Percentiles rank a stretch among this genome's conserved stretches.
These are phyloP conservation scores for Melanargia galathea DNA, from an alignment of 2,888 invertebrate species.

Conservation along the genomic window DNA sequence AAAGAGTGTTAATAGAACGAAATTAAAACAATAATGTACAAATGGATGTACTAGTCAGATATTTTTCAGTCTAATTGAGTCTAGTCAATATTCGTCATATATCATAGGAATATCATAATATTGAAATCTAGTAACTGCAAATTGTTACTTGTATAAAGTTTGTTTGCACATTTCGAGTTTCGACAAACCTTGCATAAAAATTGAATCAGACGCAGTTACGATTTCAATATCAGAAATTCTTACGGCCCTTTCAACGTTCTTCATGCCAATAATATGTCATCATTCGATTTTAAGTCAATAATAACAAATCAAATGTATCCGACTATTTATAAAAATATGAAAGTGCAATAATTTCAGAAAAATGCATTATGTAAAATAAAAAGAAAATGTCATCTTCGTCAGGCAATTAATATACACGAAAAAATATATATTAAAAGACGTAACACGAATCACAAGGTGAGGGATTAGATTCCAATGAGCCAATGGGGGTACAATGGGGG, in stretches of 20 bases:
- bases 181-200: no score
- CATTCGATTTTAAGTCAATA: not conserved
- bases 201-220: no score
- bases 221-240: not conserved
- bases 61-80: no score
- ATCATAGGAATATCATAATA: no score
- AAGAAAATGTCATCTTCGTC: not conserved
- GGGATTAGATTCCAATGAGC: conserved; percentile 42
- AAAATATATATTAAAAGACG: not conserved
- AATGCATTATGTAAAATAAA: not conserved
- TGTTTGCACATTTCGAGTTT: no score
- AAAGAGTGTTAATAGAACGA: not conserved
- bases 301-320: not conserved
- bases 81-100: not conserved
- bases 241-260: not conserved
- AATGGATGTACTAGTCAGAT: not conserved
- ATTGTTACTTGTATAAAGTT: no score
- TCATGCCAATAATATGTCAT: not conserved
- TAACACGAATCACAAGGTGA: not conserved
- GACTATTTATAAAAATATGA: not conserved
- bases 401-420: not conserved
- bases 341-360: not conserved
- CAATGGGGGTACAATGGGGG: conserved; percentile 32
- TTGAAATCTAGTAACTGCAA: no score
- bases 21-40: not conserved